Conservation (phyloP, 2,797 vertebrate species). For the Tachyglossus aculeatus region DNA sequence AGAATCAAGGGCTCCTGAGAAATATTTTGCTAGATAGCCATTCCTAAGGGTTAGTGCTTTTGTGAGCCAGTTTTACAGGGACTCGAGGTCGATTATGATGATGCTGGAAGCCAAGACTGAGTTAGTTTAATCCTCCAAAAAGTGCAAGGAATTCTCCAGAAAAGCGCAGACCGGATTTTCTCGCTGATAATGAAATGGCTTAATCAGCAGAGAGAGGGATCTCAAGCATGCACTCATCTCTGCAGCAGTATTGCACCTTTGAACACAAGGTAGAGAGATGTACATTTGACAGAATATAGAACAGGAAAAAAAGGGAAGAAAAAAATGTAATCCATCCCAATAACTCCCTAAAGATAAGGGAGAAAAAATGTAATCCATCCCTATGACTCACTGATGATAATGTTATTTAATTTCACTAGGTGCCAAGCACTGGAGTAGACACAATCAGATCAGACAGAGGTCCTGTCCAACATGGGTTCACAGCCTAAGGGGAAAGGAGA, state of each 20-base stretch:
- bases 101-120: neutral
- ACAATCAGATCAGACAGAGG: too few species aligned
- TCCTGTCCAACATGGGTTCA: too few species aligned
- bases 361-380: too few species aligned
- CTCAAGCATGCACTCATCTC: neutral
- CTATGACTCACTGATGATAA: too few species aligned
- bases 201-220: neutral
- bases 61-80: neutral
- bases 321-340: too few species aligned
- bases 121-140: fast-evolving
- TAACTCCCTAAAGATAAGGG: too few species aligned
- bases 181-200: too few species aligned
- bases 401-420: too few species aligned
- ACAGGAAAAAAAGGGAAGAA: neutral
- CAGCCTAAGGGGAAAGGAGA: neutral
- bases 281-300: neutral
- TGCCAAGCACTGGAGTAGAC: too few species aligned
- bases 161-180: neutral
- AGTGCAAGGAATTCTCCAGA: neutral
- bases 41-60: neutral
- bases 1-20: neutral
- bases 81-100: neutral
- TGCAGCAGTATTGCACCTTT: neutral
- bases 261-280: neutral
- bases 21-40: neutral